Base-by-base conservation (phyloP, 1,140 invertebrate species). In the Aphis gossypii region DNA sequence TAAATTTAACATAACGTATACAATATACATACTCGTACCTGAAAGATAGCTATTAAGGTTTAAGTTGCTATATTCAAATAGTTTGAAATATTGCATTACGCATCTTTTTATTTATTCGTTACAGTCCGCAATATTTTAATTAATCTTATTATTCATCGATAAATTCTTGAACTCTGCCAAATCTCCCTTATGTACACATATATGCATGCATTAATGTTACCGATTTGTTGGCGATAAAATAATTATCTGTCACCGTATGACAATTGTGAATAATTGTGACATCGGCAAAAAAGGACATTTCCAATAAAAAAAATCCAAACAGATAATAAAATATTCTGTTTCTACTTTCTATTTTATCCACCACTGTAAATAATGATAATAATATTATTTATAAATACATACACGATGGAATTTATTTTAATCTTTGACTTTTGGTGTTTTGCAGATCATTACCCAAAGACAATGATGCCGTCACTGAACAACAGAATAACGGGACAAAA, bases 81-180 rank as follows among this genome's bases (percentile, higher is more conserved):
- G 35, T 68, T 25, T 68, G 21, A 56, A 44, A 4, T 38, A 44
- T 38, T 25, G 87, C 35, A 89, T 89, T 89, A 56, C 56, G 51
- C 51, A 56, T 54, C 35, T 54, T 54, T 54, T 51, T 54, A 89
- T 89, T 89, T 54, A 89, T 89, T 48, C 51, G 46, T 88, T 38
- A 48, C 87, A 88, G 87, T 88, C 23, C 8, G 60, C 38, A 90
- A 90, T 60, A 60, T 90, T 90, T 90, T 60, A 90, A 90, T 90
- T 44, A 90, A 38, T 11, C 54, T 54, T 60, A 60, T 90, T 90
- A 60, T 90, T 60, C 23, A 6, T 41, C 56, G 89, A 90, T 38
- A 44, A 90, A 68, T 60, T 90, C 54, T 41, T 14, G n/a, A 68
- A 44, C 89, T 25, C 25, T 44, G 54, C 35, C 56, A 90, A 68